Percentiles rank a stretch among this genome's conserved stretches.
phyloP scores from a whole-genome alignment of 2,888 invertebrate genomes.

The Synergus laeviventris region DNA sequence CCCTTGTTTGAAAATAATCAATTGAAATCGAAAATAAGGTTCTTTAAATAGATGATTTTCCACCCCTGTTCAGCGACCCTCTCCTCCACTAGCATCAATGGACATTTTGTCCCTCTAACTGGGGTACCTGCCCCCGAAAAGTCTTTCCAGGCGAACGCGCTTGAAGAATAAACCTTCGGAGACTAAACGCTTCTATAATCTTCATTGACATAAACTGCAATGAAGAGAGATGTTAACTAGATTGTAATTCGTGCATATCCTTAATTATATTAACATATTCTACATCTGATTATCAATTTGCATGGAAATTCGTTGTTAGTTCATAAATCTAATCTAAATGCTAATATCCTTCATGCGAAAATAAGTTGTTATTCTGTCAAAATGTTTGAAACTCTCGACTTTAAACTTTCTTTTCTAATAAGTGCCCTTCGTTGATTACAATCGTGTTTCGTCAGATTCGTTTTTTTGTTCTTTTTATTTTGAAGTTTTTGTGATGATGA shows the following conservation, averaged over 20 bases:
- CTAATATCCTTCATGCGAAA: background rate
- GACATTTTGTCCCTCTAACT: constrained; percentile 11
- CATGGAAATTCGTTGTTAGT: constrained; percentile 27
- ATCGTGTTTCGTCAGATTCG: background rate
- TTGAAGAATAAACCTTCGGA: constrained; percentile 64
- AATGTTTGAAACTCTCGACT: background rate
- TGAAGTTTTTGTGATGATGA: background rate
- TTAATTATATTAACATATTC: constrained; percentile 37
- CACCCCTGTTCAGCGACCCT: constrained; percentile 15
- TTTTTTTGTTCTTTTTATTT: background rate
- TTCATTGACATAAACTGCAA: constrained; percentile 46
- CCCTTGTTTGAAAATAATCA: constrained; percentile 18
- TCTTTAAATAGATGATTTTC: constrained; percentile 26
- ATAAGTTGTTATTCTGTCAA: background rate
- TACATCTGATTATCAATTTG: constrained; percentile 26
- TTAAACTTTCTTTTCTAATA: no score
- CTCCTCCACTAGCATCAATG: constrained; percentile 21
- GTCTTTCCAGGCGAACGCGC: constrained; percentile 72
- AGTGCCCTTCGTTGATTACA: background rate
- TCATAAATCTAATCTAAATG: constrained; percentile 17
- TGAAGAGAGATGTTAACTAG: constrained; percentile 47
- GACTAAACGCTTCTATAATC: constrained; percentile 52
- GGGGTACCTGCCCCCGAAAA: constrained; percentile 63
- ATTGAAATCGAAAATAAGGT: constrained; percentile 17
- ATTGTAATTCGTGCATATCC: constrained; percentile 34